Percentiles rank a stretch among this genome's conserved stretches.
Evolutionary conservation across 2,797 vertebrate genomes (phyloP).

Genomic region (Iguana delicatissima): DNA sequence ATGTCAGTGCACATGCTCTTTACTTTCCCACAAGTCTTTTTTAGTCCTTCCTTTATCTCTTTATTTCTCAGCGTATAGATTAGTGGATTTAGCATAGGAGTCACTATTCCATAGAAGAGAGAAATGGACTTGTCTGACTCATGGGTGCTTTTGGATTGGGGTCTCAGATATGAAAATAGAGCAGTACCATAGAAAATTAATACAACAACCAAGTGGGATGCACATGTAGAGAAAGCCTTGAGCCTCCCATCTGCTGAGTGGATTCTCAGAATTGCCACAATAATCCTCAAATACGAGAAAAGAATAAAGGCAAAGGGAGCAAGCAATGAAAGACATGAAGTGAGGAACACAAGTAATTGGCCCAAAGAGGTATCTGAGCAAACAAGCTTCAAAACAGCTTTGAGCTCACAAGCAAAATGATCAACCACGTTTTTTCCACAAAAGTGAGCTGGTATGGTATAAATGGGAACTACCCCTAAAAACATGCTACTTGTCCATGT

Average conservation of each 20-base stretch:
- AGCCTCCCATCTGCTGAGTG: not conserved
- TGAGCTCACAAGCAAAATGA: conserved; percentile 1
- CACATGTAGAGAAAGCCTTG: conserved; percentile 68
- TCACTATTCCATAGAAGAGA: conserved; percentile 56
- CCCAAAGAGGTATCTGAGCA: not conserved
- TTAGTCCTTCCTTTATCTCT: conserved; percentile 37
- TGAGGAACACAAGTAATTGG: conserved; percentile 25
- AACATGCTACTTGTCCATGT: not conserved
- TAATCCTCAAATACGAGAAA: not conserved
- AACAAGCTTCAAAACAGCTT: conserved; percentile 16
- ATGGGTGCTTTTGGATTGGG: conserved; percentile 44
- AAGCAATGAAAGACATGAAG: conserved; percentile 57
- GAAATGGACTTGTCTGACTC: conserved; percentile 55
- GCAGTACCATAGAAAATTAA: conserved; percentile 64
- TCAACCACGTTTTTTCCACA: conserved; percentile 5
- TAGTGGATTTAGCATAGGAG: not conserved
- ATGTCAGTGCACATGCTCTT: too few species aligned
- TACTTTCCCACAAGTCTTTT: conserved; percentile 8
- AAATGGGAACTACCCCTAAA: not conserved
- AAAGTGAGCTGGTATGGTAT: not conserved
- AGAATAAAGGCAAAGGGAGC: not conserved
- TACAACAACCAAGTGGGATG: conserved; percentile 58
- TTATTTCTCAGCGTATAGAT: conserved; percentile 35
- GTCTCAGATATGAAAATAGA: conserved; percentile 60
- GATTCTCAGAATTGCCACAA: not conserved